Evolutionary conservation across 2,888 invertebrate genomes (phyloP).

Genomic region (Plutella xylostella): DNA sequence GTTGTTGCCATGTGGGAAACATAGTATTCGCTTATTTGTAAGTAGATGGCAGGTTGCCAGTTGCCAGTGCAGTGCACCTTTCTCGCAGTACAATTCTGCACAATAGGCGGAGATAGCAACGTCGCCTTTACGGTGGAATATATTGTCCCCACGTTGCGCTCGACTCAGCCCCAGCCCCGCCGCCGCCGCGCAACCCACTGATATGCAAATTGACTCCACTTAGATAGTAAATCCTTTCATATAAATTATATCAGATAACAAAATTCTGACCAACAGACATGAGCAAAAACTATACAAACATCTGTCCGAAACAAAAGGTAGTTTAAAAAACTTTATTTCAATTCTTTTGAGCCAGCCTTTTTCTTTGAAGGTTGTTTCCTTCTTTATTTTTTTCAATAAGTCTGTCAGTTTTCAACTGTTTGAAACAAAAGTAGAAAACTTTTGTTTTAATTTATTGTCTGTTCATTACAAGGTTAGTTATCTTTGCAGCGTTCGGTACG

Average conservation of each 20-base stretch:
- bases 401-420: not conserved
- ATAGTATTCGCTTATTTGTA: slow-evolving; percentile 3
- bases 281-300: slow-evolving; percentile 24
- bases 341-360: too few species aligned
- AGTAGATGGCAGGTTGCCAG: slow-evolving; percentile 36
- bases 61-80: slow-evolving; percentile 33
- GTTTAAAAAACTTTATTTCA: too few species aligned
- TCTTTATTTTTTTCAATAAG: not conserved
- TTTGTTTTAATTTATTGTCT: slow-evolving; percentile 1
- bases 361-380: not conserved
- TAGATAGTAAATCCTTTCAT: slow-evolving; percentile 56
- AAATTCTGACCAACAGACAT: slow-evolving; percentile 46
- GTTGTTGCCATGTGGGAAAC: too few species aligned
- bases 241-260: slow-evolving; percentile 58
- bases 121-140: slow-evolving; percentile 50
- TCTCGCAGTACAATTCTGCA: slow-evolving; percentile 31
- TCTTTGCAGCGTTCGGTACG: not conserved
- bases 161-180: too few species aligned
- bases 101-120: slow-evolving; percentile 48
- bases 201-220: slow-evolving; percentile 58
- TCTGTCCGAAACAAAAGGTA: slow-evolving; percentile 1
- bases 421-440: not conserved
- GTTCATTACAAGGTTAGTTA: not conserved
- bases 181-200: slow-evolving; percentile 36
- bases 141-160: slow-evolving; percentile 51